Conservation (phyloP, 2,113 vertebrate genomes). For the Martes martes region DNA sequence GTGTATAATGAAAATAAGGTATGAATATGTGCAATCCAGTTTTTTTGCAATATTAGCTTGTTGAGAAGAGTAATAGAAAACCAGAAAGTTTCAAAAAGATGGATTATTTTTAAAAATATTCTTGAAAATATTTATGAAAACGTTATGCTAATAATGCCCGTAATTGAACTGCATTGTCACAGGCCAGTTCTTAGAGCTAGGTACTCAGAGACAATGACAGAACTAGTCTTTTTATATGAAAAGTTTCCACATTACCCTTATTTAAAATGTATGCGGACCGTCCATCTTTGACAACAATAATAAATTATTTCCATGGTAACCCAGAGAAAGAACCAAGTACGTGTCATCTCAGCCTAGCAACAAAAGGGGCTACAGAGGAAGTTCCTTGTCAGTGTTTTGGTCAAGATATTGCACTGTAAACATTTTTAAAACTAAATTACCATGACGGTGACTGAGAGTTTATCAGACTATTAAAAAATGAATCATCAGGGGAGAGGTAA, state of each 20-base stretch:
- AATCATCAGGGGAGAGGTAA: background rate
- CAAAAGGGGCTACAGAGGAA: slow-evolving; percentile 49
- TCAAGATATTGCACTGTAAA: slow-evolving; percentile 22
- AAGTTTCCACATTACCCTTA: slow-evolving; percentile 65
- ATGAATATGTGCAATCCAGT: background rate
- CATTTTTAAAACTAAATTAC: slow-evolving; percentile 36
- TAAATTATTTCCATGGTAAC: slow-evolving; percentile 81
- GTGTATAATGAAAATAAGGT: background rate
- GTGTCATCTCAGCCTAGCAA: slow-evolving; percentile 44
- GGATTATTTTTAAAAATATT: slow-evolving; percentile 2
- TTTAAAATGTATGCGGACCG: slow-evolving; percentile 56
- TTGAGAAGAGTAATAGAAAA: background rate
- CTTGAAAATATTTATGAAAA: slow-evolving; percentile 2
- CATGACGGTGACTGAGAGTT: background rate
- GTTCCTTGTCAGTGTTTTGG: slow-evolving; percentile 8
- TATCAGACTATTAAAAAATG: slow-evolving; percentile 46
- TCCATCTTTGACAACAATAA: slow-evolving; percentile 71
- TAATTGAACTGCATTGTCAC: background rate
- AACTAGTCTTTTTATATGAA: slow-evolving; percentile 26
- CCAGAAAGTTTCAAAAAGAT: background rate
- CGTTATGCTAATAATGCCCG: background rate
- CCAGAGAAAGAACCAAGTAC: slow-evolving; percentile 2
- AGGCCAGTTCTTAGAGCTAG: background rate
- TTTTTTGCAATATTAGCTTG: background rate
- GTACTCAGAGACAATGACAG: slow-evolving; percentile 45